Base-by-base conservation (phyloP, 2,888 invertebrate species). In the Tachystola acroxantha region DNA sequence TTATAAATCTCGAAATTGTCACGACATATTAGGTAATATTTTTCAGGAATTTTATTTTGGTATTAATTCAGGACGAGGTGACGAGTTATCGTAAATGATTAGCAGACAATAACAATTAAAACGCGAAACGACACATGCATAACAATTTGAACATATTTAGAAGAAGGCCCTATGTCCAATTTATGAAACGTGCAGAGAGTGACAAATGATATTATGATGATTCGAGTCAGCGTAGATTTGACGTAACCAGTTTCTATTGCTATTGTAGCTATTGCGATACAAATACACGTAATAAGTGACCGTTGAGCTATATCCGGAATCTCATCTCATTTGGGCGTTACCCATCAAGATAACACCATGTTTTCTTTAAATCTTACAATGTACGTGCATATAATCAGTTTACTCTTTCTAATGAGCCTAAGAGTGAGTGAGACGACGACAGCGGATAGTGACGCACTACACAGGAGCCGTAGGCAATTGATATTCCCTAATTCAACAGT, bases 381-480 rank as follows among this genome's bases (percentile, higher is more conserved):
- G 25, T 4, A 32, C 19, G 20, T 25, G 20, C 19, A 7, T 3
- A 6, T 39, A 11, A 22, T 34, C 10, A 32, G 39, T 28, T 26
- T 34, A 2, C 14, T 32, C 14, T 28, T 30, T 30, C 31, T 32
- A 13, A 11, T 35, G 24, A 24, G 35, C 10, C 31, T 46, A 31
- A 39, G 45, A 43, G 51, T 42, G 32, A 60, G 47, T 34, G 63
- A 48, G 45, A 54, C 50, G 10, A 52, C 61, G 3, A 27, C 46
- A 36, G 44, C 46, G 36, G 43, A 57, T 10, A 46, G 51, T 37
- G 52, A 51, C 16, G 30, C 50, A 10, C 39, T 66, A 5, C 65
- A 71, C 26, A 66, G 81, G 34, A 60, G 42, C 36, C 56, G 53
- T 42, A 62, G 81, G 14, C 82, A 82, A 39, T 46, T 82, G 10